Conservation (phyloP, 2,797 vertebrate genomes). For the Peromyscus eremicus region DNA sequence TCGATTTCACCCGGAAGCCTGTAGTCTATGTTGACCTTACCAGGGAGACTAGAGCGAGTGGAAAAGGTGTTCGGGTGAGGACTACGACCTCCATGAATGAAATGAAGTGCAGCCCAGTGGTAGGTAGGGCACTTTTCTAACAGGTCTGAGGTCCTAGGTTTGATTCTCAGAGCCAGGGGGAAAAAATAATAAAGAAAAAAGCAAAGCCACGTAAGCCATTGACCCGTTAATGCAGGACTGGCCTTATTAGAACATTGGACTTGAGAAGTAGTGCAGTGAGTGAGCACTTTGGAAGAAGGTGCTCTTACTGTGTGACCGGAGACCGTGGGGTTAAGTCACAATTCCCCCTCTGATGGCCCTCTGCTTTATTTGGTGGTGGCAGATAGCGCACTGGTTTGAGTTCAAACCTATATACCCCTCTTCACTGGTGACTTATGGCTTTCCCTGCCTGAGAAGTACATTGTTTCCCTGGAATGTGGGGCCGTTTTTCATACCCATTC, state of each 20-base stretch:
- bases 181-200: too few relatives aligned
- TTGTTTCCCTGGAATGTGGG: neutral
- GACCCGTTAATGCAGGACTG: neutral
- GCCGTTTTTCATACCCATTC: neutral
- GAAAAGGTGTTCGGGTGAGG: neutral
- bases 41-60: neutral
- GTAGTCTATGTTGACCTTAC: neutral
- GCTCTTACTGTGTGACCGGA: constrained; percentile 9
- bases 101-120: neutral
- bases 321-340: constrained; percentile 40
- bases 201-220: neutral
- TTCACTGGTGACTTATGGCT: neutral
- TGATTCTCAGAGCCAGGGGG: neutral
- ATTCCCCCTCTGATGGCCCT: constrained; percentile 28
- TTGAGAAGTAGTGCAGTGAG: constrained; percentile 62
- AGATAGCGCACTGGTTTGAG: neutral
- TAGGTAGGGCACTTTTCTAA: neutral
- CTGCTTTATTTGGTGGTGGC: neutral
- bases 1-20: neutral
- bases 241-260: neutral
- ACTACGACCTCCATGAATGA: neutral
- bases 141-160: neutral
- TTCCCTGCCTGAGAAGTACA: neutral
- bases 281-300: constrained; percentile 13
- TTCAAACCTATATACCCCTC: neutral